Conservation (phyloP, 2,888 invertebrate genomes). For the Mesorhabditis sp. region DNA sequence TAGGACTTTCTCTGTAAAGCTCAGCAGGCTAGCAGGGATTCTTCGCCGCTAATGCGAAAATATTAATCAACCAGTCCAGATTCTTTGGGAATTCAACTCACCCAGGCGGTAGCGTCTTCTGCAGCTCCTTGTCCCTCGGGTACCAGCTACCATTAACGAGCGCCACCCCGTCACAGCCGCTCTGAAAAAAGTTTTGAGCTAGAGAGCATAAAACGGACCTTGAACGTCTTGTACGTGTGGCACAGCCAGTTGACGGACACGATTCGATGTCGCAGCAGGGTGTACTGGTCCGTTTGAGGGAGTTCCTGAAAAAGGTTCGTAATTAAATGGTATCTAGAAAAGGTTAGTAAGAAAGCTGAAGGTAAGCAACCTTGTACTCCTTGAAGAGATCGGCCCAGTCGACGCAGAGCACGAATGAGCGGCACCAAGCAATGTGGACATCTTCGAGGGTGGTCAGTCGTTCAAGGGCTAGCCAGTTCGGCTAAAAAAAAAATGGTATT, state of each 20-base stretch:
- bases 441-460: constrained; percentile 42
- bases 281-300: constrained; percentile 35
- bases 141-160: constrained; percentile 47
- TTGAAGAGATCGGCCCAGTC: constrained; percentile 40
- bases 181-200: constrained; percentile 18
- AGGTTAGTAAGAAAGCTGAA: not conserved
- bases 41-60: not conserved
- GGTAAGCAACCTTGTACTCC: constrained; percentile 28
- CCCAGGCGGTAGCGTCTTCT: constrained; percentile 38
- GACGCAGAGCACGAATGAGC: constrained; percentile 43
- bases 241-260: constrained; percentile 48
- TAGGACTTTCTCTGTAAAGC: not conserved
- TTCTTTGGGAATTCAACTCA: constrained; percentile 9
- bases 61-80: too few relatives aligned
- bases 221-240: constrained; percentile 41
- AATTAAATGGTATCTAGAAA: not conserved
- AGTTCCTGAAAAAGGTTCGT: constrained; percentile 27
- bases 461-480: constrained; percentile 41
- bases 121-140: constrained; percentile 39
- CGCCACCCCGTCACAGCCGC: constrained; percentile 44
- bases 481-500: constrained; percentile 24
- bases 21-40: not conserved
- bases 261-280: constrained; percentile 38
- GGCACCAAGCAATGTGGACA: constrained; percentile 47
- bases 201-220: not conserved